Evolutionary conservation across 2,888 invertebrate genomes (phyloP).

Genomic region (Anthoptus insignis): DNA sequence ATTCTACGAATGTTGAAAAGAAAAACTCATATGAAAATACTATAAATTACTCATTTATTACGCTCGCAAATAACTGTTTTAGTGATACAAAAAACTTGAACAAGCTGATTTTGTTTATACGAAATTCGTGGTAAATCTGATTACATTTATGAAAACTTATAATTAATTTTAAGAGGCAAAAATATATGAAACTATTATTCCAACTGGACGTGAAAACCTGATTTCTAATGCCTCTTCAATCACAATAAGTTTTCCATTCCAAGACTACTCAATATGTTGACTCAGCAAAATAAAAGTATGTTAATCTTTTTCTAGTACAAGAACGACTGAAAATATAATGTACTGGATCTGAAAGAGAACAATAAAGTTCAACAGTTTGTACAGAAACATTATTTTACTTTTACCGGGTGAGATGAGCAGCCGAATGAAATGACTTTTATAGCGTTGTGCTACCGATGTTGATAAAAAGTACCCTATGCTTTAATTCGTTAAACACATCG

Average conservation of each 20-base stretch:
- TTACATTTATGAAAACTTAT: too few relatives aligned
- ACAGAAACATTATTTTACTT: not conserved
- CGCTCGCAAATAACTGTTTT: too few relatives aligned
- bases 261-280: not conserved
- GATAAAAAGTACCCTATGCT: too few relatives aligned
- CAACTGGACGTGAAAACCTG: too few relatives aligned
- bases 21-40: not conserved
- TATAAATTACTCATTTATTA: not conserved
- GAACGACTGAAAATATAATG: not conserved
- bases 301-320: not conserved
- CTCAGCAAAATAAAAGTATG: not conserved
- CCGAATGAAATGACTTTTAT: not conserved
- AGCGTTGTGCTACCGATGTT: too few relatives aligned
- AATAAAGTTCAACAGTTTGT: not conserved
- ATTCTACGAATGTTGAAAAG: conserved; percentile 14
- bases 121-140: too few relatives aligned
- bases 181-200: not conserved
- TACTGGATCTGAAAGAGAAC: not conserved
- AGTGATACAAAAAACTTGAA: too few relatives aligned
- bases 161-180: not conserved
- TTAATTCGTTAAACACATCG: too few relatives aligned
- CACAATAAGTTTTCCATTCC: too few relatives aligned
- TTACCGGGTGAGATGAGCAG: not conserved
- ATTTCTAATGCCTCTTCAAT: too few relatives aligned
- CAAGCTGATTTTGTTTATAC: too few relatives aligned